phyloP scores from a whole-genome alignment of 1,140 invertebrate species.

The Batillaria attramentaria region DNA sequence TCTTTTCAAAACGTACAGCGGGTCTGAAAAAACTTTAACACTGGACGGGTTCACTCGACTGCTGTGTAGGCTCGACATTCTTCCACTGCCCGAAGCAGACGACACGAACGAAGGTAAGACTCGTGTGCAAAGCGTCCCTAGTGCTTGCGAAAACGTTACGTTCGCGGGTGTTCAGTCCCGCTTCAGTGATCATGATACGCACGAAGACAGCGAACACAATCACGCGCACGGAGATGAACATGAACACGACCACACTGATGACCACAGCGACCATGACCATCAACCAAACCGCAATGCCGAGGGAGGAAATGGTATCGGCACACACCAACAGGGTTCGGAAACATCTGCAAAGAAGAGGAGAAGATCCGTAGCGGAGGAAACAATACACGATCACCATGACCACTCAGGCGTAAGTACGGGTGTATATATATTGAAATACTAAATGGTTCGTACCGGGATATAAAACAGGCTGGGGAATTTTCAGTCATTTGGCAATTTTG shows the following conservation, averaged over 20 bases:
- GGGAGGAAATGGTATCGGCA: too few species aligned
- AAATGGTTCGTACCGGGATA: too few species aligned
- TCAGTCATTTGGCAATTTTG: too few species aligned
- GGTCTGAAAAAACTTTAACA: background rate
- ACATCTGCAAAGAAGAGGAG: too few species aligned
- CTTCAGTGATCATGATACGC: background rate
- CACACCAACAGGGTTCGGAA: too few species aligned
- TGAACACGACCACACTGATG: background rate
- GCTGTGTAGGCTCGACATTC: slow-evolving; percentile 16
- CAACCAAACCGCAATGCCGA: background rate
- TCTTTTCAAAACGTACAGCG: slow-evolving; percentile 19
- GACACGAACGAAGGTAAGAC: background rate
- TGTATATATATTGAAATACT: too few species aligned
- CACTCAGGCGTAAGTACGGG: too few species aligned
- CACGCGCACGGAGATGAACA: background rate
- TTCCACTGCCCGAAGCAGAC: slow-evolving; percentile 11
- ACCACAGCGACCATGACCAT: slow-evolving; percentile 7
- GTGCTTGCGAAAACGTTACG: background rate
- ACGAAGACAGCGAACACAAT: background rate
- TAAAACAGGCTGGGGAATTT: too few species aligned
- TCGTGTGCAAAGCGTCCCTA: background rate
- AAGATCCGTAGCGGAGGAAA: too few species aligned
- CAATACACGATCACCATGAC: too few species aligned
- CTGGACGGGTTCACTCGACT: slow-evolving; percentile 24
- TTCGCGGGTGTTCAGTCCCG: background rate